Percentiles rank a stretch among this genome's conserved stretches.
Conservation (phyloP, 2,888 invertebrate genomes). For the Tethea ocularis region DNA sequence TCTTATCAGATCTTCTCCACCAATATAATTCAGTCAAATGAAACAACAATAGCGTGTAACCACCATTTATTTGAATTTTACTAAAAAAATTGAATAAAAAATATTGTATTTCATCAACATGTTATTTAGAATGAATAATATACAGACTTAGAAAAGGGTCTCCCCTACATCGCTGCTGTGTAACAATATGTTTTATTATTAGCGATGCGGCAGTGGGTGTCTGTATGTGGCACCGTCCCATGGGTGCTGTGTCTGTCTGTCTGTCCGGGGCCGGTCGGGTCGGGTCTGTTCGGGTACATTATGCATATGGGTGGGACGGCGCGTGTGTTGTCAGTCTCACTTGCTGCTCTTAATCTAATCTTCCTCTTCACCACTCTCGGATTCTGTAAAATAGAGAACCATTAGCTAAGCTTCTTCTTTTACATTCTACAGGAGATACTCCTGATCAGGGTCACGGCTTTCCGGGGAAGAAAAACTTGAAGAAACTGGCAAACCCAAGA, state of each 20-base stretch:
- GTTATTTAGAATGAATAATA: slow-evolving; percentile 80
- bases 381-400: slow-evolving; percentile 59
- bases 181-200: slow-evolving; percentile 41
- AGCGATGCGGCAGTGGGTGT: slow-evolving; percentile 27
- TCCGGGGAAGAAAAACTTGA: too few species aligned
- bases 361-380: slow-evolving; percentile 82
- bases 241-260: slow-evolving; percentile 14
- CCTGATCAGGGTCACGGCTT: too few species aligned
- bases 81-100: slow-evolving; percentile 84
- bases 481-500: too few species aligned
- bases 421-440: too few species aligned
- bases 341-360: slow-evolving; percentile 81
- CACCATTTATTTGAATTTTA: slow-evolving; percentile 82
- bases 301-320: slow-evolving; percentile 36
- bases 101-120: slow-evolving; percentile 82
- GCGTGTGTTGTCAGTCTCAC: slow-evolving; percentile 74
- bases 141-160: slow-evolving; percentile 76
- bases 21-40: slow-evolving; percentile 23
- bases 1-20: too few species aligned
- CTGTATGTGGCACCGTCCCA: slow-evolving; percentile 26
- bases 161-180: slow-evolving; percentile 46
- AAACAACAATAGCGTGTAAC: slow-evolving; percentile 67
- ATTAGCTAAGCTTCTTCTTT: neutral
- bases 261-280: slow-evolving; percentile 13
- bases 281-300: slow-evolving; percentile 23